These are phyloP conservation scores for Brotogeris chrysoptera DNA, from an alignment of 2,797 vertebrate species.

Conservation along the genomic window DNA sequence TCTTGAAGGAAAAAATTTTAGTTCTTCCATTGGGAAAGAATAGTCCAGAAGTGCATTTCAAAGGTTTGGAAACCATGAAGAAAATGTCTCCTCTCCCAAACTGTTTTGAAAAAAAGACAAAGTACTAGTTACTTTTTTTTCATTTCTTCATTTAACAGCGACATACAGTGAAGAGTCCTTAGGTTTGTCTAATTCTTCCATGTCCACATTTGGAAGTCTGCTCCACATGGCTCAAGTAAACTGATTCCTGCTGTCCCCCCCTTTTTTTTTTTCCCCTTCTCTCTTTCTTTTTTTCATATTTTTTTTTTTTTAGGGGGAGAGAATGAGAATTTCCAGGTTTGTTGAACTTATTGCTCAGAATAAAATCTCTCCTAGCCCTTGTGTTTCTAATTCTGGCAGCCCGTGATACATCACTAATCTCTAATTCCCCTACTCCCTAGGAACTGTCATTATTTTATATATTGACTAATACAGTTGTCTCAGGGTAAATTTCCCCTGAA, in stretches of 20 bases:
- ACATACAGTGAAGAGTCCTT: neutral
- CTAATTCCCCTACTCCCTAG: slow-evolving; percentile 65
- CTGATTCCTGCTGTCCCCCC: neutral
- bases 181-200: neutral
- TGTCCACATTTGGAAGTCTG: neutral
- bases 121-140: neutral
- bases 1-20: neutral
- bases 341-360: slow-evolving; percentile 31
- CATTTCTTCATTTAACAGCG: neutral
- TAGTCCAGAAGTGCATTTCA: neutral
- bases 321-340: slow-evolving; percentile 25
- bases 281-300: fast-evolving
- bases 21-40: neutral
- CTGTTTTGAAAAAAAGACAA: neutral
- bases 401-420: slow-evolving; percentile 65
- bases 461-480: slow-evolving; percentile 68
- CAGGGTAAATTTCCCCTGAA: slow-evolving; percentile 70
- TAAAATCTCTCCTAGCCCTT: slow-evolving; percentile 36
- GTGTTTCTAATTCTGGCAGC: slow-evolving; percentile 54
- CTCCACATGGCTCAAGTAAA: neutral
- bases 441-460: slow-evolving; percentile 70
- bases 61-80: neutral
- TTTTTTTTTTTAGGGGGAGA: neutral
- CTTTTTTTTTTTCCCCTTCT: neutral
- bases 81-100: neutral